Conservation (phyloP, 2,888 invertebrate species). For the Drosophila cognata region DNA sequence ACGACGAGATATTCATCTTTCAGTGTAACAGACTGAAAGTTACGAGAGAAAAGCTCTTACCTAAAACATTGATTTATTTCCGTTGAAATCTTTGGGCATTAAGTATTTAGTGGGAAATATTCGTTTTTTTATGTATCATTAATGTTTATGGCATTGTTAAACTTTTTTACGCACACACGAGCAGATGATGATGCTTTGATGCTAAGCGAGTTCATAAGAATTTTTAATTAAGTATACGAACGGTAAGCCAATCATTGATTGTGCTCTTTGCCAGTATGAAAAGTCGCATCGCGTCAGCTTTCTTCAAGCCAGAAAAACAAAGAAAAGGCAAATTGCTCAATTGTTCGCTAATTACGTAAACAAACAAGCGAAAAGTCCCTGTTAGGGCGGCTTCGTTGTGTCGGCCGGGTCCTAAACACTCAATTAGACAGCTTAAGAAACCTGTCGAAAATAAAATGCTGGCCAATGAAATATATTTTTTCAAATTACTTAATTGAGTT, state of each 20-base stretch:
- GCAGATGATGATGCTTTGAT: not conserved
- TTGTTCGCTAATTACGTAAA: constrained; percentile 41
- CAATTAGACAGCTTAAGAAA: constrained; percentile 45
- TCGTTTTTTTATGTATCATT: not conserved
- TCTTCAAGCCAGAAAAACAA: not conserved
- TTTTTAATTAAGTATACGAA: not conserved
- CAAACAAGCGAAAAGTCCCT: constrained; percentile 25
- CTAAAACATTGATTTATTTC: not conserved
- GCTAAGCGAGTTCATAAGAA: not conserved
- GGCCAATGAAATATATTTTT: constrained; percentile 6
- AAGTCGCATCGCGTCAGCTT: not conserved
- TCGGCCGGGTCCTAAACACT: constrained; percentile 9
- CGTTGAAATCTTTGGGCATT: not conserved
- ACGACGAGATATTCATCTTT: not conserved
- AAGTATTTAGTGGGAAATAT: not conserved
- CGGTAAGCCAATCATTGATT: not conserved
- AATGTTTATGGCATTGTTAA: constrained; percentile 1
- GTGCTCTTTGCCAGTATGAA: not conserved
- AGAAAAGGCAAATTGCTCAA: constrained; percentile 30
- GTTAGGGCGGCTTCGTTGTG: constrained; percentile 2
- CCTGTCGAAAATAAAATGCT: constrained; percentile 27
- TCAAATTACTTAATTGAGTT: constrained; percentile 49
- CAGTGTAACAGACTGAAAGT: not conserved
- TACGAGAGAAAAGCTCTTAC: not conserved
- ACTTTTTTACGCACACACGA: not conserved